phyloP scores from a whole-genome alignment of 2,113 vertebrate genomes.

The Athene noctua region DNA sequence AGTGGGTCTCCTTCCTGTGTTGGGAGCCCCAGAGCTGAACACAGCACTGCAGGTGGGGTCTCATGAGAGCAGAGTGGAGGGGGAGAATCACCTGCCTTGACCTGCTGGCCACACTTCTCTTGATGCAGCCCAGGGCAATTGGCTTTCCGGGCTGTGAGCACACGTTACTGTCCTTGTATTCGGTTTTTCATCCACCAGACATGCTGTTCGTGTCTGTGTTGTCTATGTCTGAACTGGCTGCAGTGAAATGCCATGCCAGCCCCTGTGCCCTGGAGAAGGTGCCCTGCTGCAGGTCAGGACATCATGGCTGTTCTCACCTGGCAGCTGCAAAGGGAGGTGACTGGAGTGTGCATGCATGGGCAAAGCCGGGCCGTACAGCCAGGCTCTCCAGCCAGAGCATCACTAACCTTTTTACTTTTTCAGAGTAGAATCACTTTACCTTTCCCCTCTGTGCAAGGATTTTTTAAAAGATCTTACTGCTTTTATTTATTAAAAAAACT shows the following conservation, averaged over 20 bases:
- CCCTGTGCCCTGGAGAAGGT: background rate
- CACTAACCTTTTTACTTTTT: background rate
- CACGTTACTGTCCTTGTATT: no score
- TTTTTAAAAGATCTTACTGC: background rate
- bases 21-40: no score
- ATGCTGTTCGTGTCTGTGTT: background rate
- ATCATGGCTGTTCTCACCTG: rapidly evolving
- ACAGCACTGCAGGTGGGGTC: no score
- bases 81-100: no score
- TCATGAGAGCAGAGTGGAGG: no score
- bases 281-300: background rate
- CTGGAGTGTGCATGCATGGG: background rate
- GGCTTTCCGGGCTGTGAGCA: no score
- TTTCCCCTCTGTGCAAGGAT: background rate
- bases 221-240: background rate
- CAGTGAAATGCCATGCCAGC: background rate
- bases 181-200: no score
- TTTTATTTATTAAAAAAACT: background rate
- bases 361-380: background rate
- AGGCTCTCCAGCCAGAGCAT: background rate
- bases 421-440: background rate
- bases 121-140: no score
- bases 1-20: no score
- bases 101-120: no score
- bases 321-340: background rate